A percentile compares a stretch with the other conserved stretches of the same genome.
phyloP scores from a whole-genome alignment of 2,888 invertebrate genomes.

The Ophion obscuratus region DNA sequence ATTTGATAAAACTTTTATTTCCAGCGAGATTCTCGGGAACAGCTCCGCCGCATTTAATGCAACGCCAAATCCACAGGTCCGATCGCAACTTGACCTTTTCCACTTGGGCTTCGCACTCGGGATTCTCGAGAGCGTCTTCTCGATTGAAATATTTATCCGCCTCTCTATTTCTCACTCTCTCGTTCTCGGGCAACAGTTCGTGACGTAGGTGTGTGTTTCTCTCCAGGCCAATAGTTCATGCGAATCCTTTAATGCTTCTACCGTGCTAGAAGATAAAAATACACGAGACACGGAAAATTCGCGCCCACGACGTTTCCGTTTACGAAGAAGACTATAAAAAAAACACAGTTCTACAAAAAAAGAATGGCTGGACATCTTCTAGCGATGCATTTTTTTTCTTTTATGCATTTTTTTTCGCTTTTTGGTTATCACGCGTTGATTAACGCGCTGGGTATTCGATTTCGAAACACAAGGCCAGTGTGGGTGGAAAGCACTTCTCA shows the following conservation, averaged over 20 bases:
- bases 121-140: constrained; percentile 24
- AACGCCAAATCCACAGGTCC: constrained; percentile 17
- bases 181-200: constrained; percentile 4
- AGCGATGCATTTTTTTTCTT: not conserved
- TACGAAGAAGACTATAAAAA: not conserved
- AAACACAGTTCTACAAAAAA: constrained; percentile 7
- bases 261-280: not conserved
- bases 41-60: not conserved
- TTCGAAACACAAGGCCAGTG: constrained; percentile 17
- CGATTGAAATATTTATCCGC: constrained; percentile 58
- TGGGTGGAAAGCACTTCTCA: not conserved
- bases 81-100: constrained; percentile 57
- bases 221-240: constrained; percentile 22
- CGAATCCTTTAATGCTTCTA: not conserved
- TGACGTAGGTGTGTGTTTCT: not conserved
- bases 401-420: no score
- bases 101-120: constrained; percentile 28
- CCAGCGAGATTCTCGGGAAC: not conserved
- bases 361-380: not conserved
- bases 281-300: not conserved
- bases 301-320: not conserved
- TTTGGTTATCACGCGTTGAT: not conserved
- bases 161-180: not conserved
- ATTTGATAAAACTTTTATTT: no score
- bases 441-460: constrained; percentile 33